Conservation (phyloP, 2,113 vertebrate species). For the Centrocercus urophasianus region DNA sequence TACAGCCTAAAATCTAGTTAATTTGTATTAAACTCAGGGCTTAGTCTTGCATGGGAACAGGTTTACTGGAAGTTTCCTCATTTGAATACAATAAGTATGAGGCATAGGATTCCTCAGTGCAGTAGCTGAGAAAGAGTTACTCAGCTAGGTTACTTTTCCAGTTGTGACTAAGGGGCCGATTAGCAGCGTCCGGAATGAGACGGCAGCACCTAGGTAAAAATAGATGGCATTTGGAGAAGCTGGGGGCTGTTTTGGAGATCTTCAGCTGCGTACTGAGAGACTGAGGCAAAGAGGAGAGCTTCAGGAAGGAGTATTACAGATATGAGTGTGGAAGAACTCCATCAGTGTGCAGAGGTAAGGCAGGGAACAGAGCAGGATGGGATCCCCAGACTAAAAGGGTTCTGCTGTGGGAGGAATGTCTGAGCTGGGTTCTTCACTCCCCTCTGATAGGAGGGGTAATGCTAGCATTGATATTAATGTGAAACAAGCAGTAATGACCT, state of each 20-base stretch:
- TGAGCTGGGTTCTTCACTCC: background rate
- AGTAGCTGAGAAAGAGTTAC: slow-evolving; percentile 59
- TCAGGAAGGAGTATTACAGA: background rate
- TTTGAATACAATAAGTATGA: background rate
- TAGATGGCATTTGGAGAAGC: slow-evolving; percentile 70
- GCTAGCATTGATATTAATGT: background rate
- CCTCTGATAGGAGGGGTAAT: background rate
- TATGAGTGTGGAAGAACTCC: background rate
- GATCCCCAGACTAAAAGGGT: background rate
- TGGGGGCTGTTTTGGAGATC: slow-evolving; percentile 34
- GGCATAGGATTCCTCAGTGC: background rate
- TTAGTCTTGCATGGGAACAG: background rate
- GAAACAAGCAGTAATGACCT: slow-evolving; percentile 7
- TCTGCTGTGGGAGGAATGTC: background rate
- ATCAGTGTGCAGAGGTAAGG: background rate
- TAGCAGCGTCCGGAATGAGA: slow-evolving; percentile 65
- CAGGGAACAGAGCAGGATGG: background rate
- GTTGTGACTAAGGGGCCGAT: slow-evolving; percentile 72
- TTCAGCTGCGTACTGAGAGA: slow-evolving; percentile 20
- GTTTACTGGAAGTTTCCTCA: background rate
- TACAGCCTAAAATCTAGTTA: background rate
- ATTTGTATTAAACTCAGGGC: background rate
- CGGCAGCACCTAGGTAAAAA: slow-evolving; percentile 52
- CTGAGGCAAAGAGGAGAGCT: background rate
- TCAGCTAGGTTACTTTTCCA: slow-evolving; percentile 56